A percentile compares a stretch with the other conserved stretches of the same genome.
These are phyloP conservation scores for Anoplophora glabripennis DNA, from an alignment of 1,140 invertebrate genomes.

Conservation along the genomic window DNA sequence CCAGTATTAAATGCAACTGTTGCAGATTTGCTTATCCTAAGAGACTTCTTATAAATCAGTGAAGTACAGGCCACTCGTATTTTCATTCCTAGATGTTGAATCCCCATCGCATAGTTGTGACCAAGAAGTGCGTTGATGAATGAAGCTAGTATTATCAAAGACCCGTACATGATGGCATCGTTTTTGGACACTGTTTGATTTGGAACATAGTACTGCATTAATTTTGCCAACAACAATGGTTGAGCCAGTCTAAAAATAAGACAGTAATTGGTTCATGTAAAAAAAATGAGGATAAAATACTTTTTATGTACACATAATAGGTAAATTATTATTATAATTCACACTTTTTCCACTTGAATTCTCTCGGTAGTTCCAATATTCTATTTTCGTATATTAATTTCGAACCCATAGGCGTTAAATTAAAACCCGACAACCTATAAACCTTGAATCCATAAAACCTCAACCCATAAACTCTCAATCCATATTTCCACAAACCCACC, in stretches of 20 bases:
- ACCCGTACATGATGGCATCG: slow-evolving; percentile 66
- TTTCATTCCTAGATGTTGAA: slow-evolving; percentile 74
- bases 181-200: slow-evolving; percentile 30
- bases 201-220: slow-evolving; percentile 25
- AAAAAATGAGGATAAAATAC: not conserved
- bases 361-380: too few species aligned
- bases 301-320: not conserved
- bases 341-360: too few species aligned
- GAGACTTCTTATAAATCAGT: slow-evolving; percentile 79
- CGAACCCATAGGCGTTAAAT: too few species aligned
- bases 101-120: slow-evolving; percentile 74
- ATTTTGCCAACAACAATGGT: slow-evolving; percentile 23
- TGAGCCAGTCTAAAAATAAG: slow-evolving; percentile 50
- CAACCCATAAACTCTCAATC: too few species aligned
- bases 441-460: too few species aligned
- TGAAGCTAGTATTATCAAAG: slow-evolving; percentile 66
- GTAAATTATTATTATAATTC: too few species aligned
- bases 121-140: slow-evolving; percentile 63
- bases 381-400: too few species aligned
- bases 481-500: too few species aligned
- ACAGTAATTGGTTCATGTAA: not conserved
- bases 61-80: slow-evolving; percentile 75
- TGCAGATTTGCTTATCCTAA: slow-evolving; percentile 67
- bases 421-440: too few species aligned
- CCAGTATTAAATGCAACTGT: slow-evolving; percentile 75